phyloP scores from a whole-genome alignment of 2,113 vertebrate genomes.

The Agapornis roseicollis region DNA sequence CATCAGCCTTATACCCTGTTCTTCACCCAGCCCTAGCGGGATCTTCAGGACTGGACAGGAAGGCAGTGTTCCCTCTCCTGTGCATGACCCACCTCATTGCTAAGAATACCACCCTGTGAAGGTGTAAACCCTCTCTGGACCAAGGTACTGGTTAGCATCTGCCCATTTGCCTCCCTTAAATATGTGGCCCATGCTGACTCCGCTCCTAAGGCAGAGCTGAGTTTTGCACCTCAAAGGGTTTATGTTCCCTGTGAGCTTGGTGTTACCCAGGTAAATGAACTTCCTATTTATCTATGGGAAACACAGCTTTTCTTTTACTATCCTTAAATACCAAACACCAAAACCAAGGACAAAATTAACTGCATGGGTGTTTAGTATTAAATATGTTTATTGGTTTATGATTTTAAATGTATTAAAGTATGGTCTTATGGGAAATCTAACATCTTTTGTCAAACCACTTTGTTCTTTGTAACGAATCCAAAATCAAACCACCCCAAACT shows the following conservation, averaged over 20 bases:
- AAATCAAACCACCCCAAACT: background rate
- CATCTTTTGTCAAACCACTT: background rate
- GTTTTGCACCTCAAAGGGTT: background rate
- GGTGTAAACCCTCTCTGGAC: background rate
- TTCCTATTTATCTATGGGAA: background rate
- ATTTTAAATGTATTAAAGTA: slow-evolving; percentile 33
- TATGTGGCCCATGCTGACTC: background rate
- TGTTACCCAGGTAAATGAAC: background rate
- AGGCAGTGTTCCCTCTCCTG: background rate
- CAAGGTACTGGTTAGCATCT: background rate
- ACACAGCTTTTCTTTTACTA: background rate
- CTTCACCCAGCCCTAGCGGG: background rate
- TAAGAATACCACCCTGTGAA: background rate
- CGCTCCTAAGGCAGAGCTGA: background rate
- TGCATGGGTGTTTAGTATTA: background rate
- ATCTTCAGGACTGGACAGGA: background rate
- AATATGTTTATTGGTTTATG: slow-evolving; percentile 44
- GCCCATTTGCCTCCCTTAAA: background rate
- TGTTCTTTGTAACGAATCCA: background rate
- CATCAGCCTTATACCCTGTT: background rate
- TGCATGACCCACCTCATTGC: background rate
- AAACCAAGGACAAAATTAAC: background rate
- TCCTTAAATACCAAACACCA: background rate
- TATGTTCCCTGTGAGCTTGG: background rate
- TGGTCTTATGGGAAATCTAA: slow-evolving; percentile 29